Base-by-base conservation (phyloP, 2,888 invertebrate species). In the Diarsia rubi region DNA sequence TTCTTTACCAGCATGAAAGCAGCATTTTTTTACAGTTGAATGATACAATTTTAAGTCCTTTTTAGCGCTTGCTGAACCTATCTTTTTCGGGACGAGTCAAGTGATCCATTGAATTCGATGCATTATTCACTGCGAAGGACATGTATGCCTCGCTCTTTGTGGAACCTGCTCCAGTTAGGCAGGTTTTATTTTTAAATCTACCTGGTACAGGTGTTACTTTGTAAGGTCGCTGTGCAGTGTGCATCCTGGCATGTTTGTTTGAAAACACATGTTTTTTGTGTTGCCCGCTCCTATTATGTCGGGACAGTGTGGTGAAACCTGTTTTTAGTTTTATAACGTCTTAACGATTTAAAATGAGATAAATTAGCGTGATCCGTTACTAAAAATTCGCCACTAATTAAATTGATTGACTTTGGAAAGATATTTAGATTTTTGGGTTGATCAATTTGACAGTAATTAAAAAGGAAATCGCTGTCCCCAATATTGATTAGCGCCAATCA, bases 161-260 rank as follows among this genome's bases (percentile, higher is more conserved):
- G 86, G 82, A 78, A 89, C 88, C 85, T 81, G 87, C 86, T 88
- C 86, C 83, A 86, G 88, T 89, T 86, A 86, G 73, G 79, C 81
- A 75, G 83, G 86, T 83, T 90, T 88, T 91, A 90, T 91, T 90
- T 90, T 88, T 90, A 88, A 88, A 85, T 77, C 81, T 92, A 92
- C 90, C 91, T 91, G 92, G 83, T 83, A 82, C 92, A 92, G 92
- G 92, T 92, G 92, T 88, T 87, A 83, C 79, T 82, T 69, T 84
- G 83, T 86, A 82, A 88, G 90, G 90, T 88, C 87, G 88, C 72
- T 37, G 37, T 37, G 37, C 37, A 37, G 37, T 86, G 81, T 83
- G 88, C 87, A 88, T 89, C 89, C 89, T 87, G 84, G 62, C 73
- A 73, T 68, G 80, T 79, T 84, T 83, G 78, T 81, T 85, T 80